Base-by-base conservation (phyloP, 2,113 vertebrate species). In the Nicator chloris region DNA sequence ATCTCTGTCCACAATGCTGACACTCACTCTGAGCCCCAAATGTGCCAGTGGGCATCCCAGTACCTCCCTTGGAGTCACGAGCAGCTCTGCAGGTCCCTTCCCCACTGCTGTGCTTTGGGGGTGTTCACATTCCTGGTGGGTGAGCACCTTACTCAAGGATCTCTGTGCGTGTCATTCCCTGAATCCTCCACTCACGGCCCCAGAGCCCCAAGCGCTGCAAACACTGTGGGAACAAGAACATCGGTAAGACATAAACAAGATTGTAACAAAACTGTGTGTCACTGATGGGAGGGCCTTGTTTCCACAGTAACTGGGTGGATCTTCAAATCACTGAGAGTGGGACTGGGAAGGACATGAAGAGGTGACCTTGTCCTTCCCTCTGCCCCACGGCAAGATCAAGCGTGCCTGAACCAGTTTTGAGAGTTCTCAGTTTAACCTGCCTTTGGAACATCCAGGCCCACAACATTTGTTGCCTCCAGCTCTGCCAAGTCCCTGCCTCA, bases 241-340 rank as follows among this genome's bases (percentile, higher is more conserved):
- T 61, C 0, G 1, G 44, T 21, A 42, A 77, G 37, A 77, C 12
- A 82, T n/a, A 82, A 88, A 86, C 70, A 80, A 65, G 50, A 42
- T 21, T 30, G 49, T 44, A 57, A 92, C 40, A 61, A 92, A 56
- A 53, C 7, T 33, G 24, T 70, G 59, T 82, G 73, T 82, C 92
- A 93, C 49, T 1, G 0, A 31, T 49, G 88, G 88, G 76, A 94
- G 88, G 63, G 72, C 24, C 85, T 83, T 77, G 68, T 94, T 97
- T 93, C 76, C 76, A 63, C 15, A 88, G 76, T 44, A 78, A 87
- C 60, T 66, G 87, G 95, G 95, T 68, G 68, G 88, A 66, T 77
- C 86, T 76, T 82, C 59, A 83, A 94, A 87, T 42, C 57, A 26
- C 63, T 11, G 53, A 61, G 3, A 82, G 39, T 0, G 2, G 20